Evolutionary conservation across 2,888 invertebrate genomes (phyloP).

Genomic region (Melanostoma scalare): DNA sequence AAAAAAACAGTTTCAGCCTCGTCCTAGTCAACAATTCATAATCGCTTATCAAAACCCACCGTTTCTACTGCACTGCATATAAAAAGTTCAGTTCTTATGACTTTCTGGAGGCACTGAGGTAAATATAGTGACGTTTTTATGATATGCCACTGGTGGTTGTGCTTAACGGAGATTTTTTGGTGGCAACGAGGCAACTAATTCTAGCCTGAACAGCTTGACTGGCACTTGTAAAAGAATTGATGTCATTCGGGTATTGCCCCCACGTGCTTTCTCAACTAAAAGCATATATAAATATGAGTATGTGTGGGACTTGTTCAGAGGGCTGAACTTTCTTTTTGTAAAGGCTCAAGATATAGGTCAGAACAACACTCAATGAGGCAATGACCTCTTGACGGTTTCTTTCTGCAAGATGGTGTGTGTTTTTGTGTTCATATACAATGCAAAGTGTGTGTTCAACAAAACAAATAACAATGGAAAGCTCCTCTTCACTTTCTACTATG

Average conservation of each 20-base stretch:
- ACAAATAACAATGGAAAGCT: constrained; percentile 32
- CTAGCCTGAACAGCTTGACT: constrained; percentile 16
- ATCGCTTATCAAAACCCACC: constrained; percentile 28
- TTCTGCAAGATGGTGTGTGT: constrained; percentile 2
- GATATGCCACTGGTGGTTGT: constrained; percentile 59
- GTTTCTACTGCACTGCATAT: constrained; percentile 10
- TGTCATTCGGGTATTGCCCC: constrained; percentile 32
- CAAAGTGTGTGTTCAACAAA: constrained; percentile 13
- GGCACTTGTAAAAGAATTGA: constrained; percentile 41
- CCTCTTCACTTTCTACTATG: constrained; percentile 37
- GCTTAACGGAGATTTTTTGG: constrained; percentile 29
- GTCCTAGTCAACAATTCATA: too few relatives aligned
- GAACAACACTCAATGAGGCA: constrained; percentile 36
- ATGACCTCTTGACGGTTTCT: constrained; percentile 36
- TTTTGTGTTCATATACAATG: neutral
- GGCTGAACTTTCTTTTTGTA: neutral
- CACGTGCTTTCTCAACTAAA: constrained; percentile 22
- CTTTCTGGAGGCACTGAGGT: neutral
- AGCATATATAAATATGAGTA: constrained; percentile 13
- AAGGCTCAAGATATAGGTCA: constrained; percentile 38
- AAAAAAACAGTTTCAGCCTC: neutral
- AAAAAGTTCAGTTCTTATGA: constrained; percentile 26
- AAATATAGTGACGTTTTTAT: neutral
- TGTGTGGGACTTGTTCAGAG: neutral
- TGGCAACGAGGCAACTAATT: constrained; percentile 20